phyloP scores from a whole-genome alignment of 1,140 invertebrate species.

The Nephila pilipes region DNA sequence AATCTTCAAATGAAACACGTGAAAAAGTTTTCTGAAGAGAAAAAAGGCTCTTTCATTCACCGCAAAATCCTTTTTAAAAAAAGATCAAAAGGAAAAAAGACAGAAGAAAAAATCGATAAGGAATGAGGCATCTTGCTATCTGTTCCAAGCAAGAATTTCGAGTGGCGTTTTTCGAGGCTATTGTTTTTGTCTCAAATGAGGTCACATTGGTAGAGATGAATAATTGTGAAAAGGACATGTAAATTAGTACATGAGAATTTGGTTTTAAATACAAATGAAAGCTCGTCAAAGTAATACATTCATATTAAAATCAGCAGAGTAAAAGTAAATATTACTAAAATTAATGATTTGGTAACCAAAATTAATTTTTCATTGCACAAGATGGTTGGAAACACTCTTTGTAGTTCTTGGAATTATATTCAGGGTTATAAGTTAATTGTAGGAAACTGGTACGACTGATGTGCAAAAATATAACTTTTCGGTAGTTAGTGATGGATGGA shows the following conservation, averaged over 20 bases:
- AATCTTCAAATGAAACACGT: slow-evolving; percentile 20
- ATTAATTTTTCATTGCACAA: too few species aligned
- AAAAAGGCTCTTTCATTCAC: slow-evolving; percentile 8
- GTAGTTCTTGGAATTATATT: too few species aligned
- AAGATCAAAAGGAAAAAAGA: not conserved
- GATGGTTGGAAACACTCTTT: too few species aligned
- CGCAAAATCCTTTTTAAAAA: not conserved
- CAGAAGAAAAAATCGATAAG: not conserved
- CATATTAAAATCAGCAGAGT: too few species aligned
- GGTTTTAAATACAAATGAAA: not conserved
- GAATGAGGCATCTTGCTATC: not conserved
- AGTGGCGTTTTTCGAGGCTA: not conserved
- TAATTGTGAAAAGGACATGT: not conserved
- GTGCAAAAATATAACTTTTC: too few species aligned
- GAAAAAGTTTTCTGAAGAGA: slow-evolving; percentile 28
- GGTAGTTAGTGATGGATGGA: too few species aligned
- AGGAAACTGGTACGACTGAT: too few species aligned
- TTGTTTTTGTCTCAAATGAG: not conserved
- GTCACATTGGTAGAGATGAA: not conserved
- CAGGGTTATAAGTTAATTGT: too few species aligned
- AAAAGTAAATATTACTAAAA: too few species aligned
- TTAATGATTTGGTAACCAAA: too few species aligned
- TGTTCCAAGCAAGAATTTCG: not conserved
- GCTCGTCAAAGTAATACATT: not conserved
- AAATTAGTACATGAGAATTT: not conserved